Base-by-base conservation (phyloP, 2,113 vertebrate species). In the Cryptotis parvus region DNA sequence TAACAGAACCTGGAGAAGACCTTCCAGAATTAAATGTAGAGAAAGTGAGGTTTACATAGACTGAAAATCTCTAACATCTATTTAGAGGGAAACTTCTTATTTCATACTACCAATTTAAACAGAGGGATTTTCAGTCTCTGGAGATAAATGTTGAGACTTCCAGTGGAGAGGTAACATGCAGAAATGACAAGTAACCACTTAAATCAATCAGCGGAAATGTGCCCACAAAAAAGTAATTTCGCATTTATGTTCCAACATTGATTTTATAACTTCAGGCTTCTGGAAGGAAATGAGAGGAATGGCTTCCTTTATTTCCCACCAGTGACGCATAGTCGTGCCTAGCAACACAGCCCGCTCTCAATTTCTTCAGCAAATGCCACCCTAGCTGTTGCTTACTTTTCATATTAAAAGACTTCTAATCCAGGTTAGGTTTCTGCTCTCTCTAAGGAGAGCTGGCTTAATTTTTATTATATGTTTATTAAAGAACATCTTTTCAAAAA, bases 121-220 rank as follows among this genome's bases (percentile, higher is more conserved):
- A 55, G 18, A 85, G 52, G 31, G 27, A 61, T 11, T 93, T 94
- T 49, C 1, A 35, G 39, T 37, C 82, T 86, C 27, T 73, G 31
- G 85, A 85, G 55, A 65, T 35, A 61, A 63, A 35, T 52, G 10
- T 72, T 20, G 49, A 78, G 70, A 82, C 11, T 93, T 91, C 77
- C 33, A 83, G 63, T 73, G 73, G 24, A 90, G 49, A 63, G 68
- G 79, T 14, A 89, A 58, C 10, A 83, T n/a, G 24, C 7, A 88
- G 49, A 94, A 55, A 90, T 14, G 88, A 89, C 22, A 85, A 95
- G 70, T 49, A 86, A 69, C 61, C 35, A 24, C 29, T 89, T 80
- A 95, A 96, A 90, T 92, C 85, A 95, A 92, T 90, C 41, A 94
- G 66, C 72, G 70, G 79, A 93, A 94, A 90, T 93, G 14, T 86